Conservation (phyloP, 2,888 invertebrate genomes). For the Catocala nupta region DNA sequence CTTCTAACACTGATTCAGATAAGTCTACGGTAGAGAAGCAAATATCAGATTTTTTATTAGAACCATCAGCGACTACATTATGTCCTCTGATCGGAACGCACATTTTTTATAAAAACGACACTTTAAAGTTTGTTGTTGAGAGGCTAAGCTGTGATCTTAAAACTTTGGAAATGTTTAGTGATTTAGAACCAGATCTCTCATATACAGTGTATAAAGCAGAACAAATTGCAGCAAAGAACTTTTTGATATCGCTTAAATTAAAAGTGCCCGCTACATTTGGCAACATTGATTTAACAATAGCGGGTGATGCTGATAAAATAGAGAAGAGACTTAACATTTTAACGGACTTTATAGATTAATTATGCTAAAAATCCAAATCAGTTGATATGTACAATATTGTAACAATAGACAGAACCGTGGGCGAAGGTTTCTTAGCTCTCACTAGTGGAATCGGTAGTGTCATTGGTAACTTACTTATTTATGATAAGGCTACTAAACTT, state of each 20-base stretch:
- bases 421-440: slow-evolving; percentile 8
- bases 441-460: slow-evolving; percentile 18
- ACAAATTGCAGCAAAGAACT: background rate
- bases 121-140: slow-evolving; percentile 3
- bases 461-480: slow-evolving; percentile 27
- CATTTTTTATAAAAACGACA: slow-evolving; percentile 8
- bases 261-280: slow-evolving; percentile 38
- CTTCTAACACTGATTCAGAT: background rate
- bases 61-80: slow-evolving; percentile 8
- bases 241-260: background rate
- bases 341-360: background rate
- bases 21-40: slow-evolving; percentile 1
- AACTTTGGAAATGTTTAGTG: background rate
- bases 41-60: slow-evolving; percentile 8
- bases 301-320: background rate
- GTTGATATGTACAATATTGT: slow-evolving; percentile 8
- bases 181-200: background rate
- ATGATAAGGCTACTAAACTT: slow-evolving; percentile 16
- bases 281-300: slow-evolving; percentile 25
- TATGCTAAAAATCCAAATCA: background rate
- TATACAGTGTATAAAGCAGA: slow-evolving; percentile 3
- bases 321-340: slow-evolving; percentile 3
- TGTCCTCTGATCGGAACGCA: slow-evolving; percentile 24
- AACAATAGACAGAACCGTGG: slow-evolving; percentile 19
- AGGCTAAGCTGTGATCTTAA: background rate